Evolutionary conservation across 2,113 vertebrate genomes (phyloP).

Genomic region (Panurus biarmicus): DNA sequence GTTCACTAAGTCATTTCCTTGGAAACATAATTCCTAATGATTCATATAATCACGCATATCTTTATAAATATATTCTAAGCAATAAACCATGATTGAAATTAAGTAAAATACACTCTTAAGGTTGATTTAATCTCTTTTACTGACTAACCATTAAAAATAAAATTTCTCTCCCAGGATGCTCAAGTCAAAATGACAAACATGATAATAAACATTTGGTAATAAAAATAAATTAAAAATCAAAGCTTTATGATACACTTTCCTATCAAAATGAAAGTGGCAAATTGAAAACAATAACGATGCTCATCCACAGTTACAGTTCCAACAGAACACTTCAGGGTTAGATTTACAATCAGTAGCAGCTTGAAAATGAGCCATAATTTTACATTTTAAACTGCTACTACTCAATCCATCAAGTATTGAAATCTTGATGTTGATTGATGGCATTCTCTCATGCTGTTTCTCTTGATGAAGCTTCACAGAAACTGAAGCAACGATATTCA

Average conservation of each 20-base stretch:
- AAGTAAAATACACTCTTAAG: slow-evolving; percentile 42
- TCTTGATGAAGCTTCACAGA: not conserved
- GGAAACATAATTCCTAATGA: not conserved
- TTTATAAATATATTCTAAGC: not conserved
- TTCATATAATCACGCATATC: not conserved
- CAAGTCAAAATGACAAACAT: slow-evolving; percentile 5
- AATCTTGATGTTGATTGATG: slow-evolving; percentile 48
- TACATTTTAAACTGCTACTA: slow-evolving; percentile 19
- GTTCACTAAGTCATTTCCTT: not conserved
- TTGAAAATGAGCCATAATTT: slow-evolving; percentile 48
- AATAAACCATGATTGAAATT: slow-evolving; percentile 41
- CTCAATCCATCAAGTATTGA: slow-evolving; percentile 54
- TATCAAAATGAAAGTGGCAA: slow-evolving; percentile 38
- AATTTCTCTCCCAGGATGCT: slow-evolving; percentile 1
- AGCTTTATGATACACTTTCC: slow-evolving; percentile 14
- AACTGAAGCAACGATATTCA: not conserved
- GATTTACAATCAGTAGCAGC: slow-evolving; percentile 61
- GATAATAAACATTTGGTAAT: slow-evolving; percentile 37
- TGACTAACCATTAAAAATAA: slow-evolving; percentile 16
- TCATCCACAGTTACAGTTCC: slow-evolving; percentile 21
- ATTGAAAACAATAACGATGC: slow-evolving; percentile 53
- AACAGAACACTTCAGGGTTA: slow-evolving; percentile 22
- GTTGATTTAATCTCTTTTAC: slow-evolving; percentile 36
- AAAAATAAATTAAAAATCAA: slow-evolving; percentile 60
- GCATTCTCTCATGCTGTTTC: not conserved